phyloP scores from a whole-genome alignment of 2,888 invertebrate species.

The Cryptocephalus moraei region DNA sequence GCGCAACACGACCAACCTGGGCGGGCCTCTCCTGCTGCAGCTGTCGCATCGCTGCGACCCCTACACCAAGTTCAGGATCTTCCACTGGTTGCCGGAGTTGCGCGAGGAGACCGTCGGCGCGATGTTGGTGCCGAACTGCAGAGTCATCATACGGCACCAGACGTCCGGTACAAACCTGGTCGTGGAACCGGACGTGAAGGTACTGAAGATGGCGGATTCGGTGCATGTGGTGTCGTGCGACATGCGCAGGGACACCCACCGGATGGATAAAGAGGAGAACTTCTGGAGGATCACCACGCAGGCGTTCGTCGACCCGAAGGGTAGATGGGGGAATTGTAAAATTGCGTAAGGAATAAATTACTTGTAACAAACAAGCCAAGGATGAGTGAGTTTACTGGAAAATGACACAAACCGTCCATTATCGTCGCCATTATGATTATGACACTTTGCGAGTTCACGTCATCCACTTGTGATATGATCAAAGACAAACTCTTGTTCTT shows the following conservation, averaged over 20 bases:
- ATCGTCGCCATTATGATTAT: too few relatives aligned
- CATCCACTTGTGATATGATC: too few relatives aligned
- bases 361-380: too few relatives aligned
- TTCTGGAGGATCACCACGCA: conserved; percentile 23
- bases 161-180: conserved; percentile 34
- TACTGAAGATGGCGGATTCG: conserved; percentile 33
- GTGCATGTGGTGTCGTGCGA: conserved; percentile 21
- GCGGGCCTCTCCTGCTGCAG: too few relatives aligned
- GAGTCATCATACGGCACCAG: conserved; percentile 31
- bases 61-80: conserved; percentile 32
- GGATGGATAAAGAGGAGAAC: conserved; percentile 29
- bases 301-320: conserved; percentile 21
- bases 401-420: too few relatives aligned
- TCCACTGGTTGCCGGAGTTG: conserved; percentile 28
- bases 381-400: too few relatives aligned
- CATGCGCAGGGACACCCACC: conserved; percentile 22
- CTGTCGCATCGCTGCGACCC: too few relatives aligned
- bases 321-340: background rate
- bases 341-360: too few relatives aligned
- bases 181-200: conserved; percentile 24
- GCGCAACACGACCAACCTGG: too few relatives aligned
- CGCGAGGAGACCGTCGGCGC: conserved; percentile 28
- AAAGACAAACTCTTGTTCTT: too few relatives aligned
- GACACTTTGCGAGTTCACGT: too few relatives aligned
- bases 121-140: conserved; percentile 24